Conservation (phyloP, 2,113 vertebrate species). For the Pluvialis apricaria region DNA sequence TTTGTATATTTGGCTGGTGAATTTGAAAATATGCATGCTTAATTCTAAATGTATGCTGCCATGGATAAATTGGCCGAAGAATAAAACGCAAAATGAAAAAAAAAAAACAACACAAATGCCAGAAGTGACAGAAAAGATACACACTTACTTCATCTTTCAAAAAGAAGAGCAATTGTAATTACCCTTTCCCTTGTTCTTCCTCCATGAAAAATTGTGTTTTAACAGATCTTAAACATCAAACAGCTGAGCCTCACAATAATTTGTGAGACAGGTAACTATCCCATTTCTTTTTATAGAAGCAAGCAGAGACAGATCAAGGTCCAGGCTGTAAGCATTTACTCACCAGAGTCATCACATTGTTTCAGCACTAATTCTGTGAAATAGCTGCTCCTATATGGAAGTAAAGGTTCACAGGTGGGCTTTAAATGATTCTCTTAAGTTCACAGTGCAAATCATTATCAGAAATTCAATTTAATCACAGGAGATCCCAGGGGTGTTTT, state of each 20-base stretch:
- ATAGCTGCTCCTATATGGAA: background rate
- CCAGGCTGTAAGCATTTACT: background rate
- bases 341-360: background rate
- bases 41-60: background rate
- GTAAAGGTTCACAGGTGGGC: constrained; percentile 20
- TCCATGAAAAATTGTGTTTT: background rate
- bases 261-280: background rate
- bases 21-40: background rate
- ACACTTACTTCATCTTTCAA: background rate
- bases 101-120: background rate
- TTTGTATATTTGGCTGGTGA: background rate
- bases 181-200: background rate
- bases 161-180: background rate
- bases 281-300: background rate
- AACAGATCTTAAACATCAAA: background rate
- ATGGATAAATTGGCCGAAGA: background rate
- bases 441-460: constrained; percentile 21
- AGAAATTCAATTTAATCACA: constrained; percentile 12
- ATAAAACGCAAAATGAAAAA: background rate
- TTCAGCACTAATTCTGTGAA: background rate
- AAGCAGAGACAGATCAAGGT: background rate
- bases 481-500: background rate
- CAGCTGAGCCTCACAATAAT: background rate
- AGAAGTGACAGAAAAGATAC: background rate
- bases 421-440: constrained; percentile 26